Conservation (phyloP, 2,797 vertebrate species). For the Acanthurus tractus region DNA sequence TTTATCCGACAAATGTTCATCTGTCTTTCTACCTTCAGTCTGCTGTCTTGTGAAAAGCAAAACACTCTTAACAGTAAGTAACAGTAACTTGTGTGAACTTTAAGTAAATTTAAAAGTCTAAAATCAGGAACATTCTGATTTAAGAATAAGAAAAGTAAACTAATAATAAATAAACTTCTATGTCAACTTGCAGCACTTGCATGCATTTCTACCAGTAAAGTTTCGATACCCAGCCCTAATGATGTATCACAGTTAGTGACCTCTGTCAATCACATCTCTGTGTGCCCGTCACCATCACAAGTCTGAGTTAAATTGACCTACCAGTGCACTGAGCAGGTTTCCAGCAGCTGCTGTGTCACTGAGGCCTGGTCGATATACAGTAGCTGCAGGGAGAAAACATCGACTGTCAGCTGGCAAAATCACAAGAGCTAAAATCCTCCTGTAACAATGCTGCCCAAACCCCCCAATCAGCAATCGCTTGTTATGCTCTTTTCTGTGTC, state of each 20-base stretch:
- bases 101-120: background rate
- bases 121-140: background rate
- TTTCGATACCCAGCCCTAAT: background rate
- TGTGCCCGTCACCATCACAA: slow-evolving; percentile 29
- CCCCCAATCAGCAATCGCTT: slow-evolving; percentile 63
- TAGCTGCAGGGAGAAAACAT: slow-evolving; percentile 58
- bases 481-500: slow-evolving; percentile 65
- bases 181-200: background rate
- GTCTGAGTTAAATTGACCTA: slow-evolving; percentile 41
- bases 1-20: too few species aligned
- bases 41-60: background rate
- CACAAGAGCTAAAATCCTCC: slow-evolving; percentile 47
- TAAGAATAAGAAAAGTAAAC: too few species aligned
- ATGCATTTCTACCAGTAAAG: background rate
- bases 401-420: slow-evolving; percentile 59
- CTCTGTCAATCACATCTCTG: slow-evolving; percentile 18
- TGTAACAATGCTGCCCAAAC: slow-evolving; percentile 65
- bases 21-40: too few species aligned
- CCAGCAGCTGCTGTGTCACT: slow-evolving; percentile 53
- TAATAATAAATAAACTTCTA: background rate
- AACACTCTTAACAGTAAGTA: background rate
- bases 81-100: background rate
- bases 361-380: slow-evolving; percentile 54
- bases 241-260: slow-evolving; percentile 13
- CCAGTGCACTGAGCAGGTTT: slow-evolving; percentile 29